Base-by-base conservation (phyloP, 2,113 vertebrate genomes). In the Mungos mungo region DNA sequence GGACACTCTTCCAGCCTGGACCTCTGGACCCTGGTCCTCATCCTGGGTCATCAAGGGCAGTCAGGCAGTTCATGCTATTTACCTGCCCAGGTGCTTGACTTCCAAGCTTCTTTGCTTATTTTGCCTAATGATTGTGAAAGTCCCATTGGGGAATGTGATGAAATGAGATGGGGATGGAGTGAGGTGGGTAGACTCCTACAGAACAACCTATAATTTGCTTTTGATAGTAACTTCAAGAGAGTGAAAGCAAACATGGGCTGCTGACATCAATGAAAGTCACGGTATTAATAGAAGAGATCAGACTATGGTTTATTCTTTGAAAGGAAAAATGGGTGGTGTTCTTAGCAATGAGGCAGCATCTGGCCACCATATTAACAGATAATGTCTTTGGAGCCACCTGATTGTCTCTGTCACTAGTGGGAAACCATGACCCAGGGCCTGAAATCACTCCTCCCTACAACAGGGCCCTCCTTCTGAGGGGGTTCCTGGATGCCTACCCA, bases 41-140 rank as follows among this genome's bases (percentile, higher is more conserved):
- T n/a, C 8, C 65, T 21, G 3, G 4, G 38, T 31, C 31, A 41
- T 6, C 12, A 63, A 57, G 52, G 50, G 50, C 11, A n/a, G 13
- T 31, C 21, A 41, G 47, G 41, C 1, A 16, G 50, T 80, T 52
- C 27, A 8, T 23, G 25, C n/a, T 33, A 87, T 60, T 93, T 88
- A 41, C 52, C 41, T 81, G n/a, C 7, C 33, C 45, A 66, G 80
- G 33, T 85, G 71, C 81, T 45, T 87, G 23, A 52, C 68, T 76
- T 95, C 83, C 80, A 33, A 80, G 14, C 45, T 74, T 95, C 74
- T 84, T 94, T 66, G 72, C 88, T 23, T 16, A 27, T 38, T 84
- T 98, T 93, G 79, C 89, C 97, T 88, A 86, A 72, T 83, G 90
- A 95, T 45, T 76, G 54, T 77, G 97, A 98, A 97, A 45, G 3